Percentiles rank a stretch among this genome's conserved stretches.
These are phyloP conservation scores for Hyppa rectilinea DNA, from an alignment of 2,888 invertebrate genomes.

Conservation along the genomic window DNA sequence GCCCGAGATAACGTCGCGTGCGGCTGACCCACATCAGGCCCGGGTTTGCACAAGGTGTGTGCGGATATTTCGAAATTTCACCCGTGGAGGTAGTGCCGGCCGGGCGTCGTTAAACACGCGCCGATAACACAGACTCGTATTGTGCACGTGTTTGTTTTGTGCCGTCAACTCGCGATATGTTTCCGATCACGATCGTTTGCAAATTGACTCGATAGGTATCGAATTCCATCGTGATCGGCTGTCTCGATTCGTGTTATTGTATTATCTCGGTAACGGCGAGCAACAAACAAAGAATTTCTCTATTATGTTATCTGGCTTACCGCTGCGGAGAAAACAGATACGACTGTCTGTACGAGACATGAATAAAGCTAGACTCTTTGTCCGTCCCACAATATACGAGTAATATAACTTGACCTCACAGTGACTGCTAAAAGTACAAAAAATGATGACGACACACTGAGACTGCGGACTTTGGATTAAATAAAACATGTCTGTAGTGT, in stretches of 20 bases:
- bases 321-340: constrained; percentile 70
- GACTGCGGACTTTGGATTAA: constrained; percentile 67
- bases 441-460: constrained; percentile 67
- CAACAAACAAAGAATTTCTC: constrained; percentile 76
- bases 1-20: constrained; percentile 71
- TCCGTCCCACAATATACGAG: constrained; percentile 57
- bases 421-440: constrained; percentile 70
- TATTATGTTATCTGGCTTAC: constrained; percentile 77
- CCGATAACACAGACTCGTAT: constrained; percentile 71
- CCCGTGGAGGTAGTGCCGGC: constrained; percentile 65
- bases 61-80: constrained; percentile 77
- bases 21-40: constrained; percentile 79
- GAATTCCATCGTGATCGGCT: constrained; percentile 64
- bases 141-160: constrained; percentile 72
- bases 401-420: constrained; percentile 69
- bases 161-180: constrained; percentile 65
- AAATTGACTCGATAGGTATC: constrained; percentile 73
- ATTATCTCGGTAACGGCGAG: constrained; percentile 65
- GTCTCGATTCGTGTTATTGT: constrained; percentile 68
- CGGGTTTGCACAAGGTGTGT: constrained; percentile 70
- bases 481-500: constrained; percentile 69
- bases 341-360: constrained; percentile 57
- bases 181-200: constrained; percentile 73
- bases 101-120: constrained; percentile 67
- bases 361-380: constrained; percentile 69